Evolutionary conservation across 2,113 vertebrate species (phyloP), one percentile per base, ranked within the genome.

Genomic region (Macquaria australasica): DNA sequence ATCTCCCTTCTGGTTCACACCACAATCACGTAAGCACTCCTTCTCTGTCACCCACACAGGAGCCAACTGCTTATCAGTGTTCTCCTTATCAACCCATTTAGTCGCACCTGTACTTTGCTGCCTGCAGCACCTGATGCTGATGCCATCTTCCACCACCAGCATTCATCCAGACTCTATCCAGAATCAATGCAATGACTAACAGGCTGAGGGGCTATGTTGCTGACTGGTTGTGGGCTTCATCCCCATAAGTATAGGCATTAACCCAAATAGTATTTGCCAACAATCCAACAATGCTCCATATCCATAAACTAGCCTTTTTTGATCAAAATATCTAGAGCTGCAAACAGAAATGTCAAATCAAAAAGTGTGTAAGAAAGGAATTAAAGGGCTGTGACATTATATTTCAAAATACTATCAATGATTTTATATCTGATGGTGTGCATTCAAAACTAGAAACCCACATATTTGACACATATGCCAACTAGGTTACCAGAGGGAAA

Each of bases 61-160:
- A 43, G 41, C 34, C 39, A 68, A 25, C 72, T 48, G 37, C 45
- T 80, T 67, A 79, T 83, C 48, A 78, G 34, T 39, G 34, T 74
- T 71, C 53, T 53, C 21, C 34, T 37, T 21, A 83, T 77, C 51
- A 74, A 53, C 41, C 60, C 4, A 56, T 75, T 73, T 53, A 73
- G 31, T 70, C 3, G 3, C 51, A 74, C 41, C 63, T 77, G 60
- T 77, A 67, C 62, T 75, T 37, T 64, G 55, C 31, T 67, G 79
- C 39, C 53, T 71, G 21, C 23, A 75, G 77, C 43, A 63, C 28
- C 5, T 56, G 23, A 73, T 73, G 53, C 31, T 68, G n/a, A 51
- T 72, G 73, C 56, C 55, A 84, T 23, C n/a, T n/a, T 62, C 4
- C 8, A 28, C n/a, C 66, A 39, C 25, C 23, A 86, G 50, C 51